Base-by-base conservation (phyloP, 2,888 invertebrate species). In the Zygaena filipendulae region DNA sequence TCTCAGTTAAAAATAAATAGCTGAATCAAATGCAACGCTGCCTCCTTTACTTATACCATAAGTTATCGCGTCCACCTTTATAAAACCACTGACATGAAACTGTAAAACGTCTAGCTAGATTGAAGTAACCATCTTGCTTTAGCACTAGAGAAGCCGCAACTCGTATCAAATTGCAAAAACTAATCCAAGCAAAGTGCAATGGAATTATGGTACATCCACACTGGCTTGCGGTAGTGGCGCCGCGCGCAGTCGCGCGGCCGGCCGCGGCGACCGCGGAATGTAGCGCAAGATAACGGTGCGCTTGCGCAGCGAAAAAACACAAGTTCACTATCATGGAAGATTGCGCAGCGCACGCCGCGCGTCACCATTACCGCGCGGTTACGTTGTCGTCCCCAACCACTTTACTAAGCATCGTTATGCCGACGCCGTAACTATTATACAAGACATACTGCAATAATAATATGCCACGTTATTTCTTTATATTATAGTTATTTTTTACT, bases 321-420 rank as follows among this genome's bases (percentile, higher is more conserved):
- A 79, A 77, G 77, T 79, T 79, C 77, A 75, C 74, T 77, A 75
- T 69, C 75, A 68, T 62, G 77, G 71, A 72, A 74, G 72, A 75
- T 74, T 74, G 77, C 75, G 60, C 67, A n/a, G n/a, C n/a, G n/a
- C n/a, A n/a, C 45, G 51, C 51, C 54, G 47, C 47, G 23, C 24
- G 38, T 34, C 43, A 54, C 50, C 63, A 66, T 70, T 66, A 70
- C 67, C 41, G 49, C 50, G 68, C 59, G 63, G 70, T 72, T 75
- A 71, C 71, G 72, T 58, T 55, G 68, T 64, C 68, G 60, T 63
- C 68, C 59, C 55, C 59, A 47, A 42, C 54, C 41, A n/a, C n/a
- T n/a, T n/a, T n/a, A n/a, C n/a, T 43, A 40, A 21, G 25, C 21
- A 30, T 34, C 38, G 43, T 47, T 54, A 51, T 52, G 54, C 39